Evolutionary conservation across 2,113 vertebrate genomes (phyloP).

Genomic region (Poeciliopsis retropinna): DNA sequence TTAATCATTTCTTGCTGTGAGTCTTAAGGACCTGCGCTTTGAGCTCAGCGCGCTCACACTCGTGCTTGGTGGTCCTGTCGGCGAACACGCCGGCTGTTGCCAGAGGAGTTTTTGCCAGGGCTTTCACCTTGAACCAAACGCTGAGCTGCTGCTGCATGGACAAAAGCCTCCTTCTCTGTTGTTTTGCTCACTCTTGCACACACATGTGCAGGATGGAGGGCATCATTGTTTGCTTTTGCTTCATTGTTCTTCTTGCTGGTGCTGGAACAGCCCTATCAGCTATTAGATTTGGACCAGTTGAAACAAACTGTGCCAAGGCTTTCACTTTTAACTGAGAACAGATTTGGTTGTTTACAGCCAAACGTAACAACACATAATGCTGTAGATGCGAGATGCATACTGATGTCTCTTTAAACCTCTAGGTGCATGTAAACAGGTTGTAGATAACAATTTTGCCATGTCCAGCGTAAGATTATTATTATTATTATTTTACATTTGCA

Average conservation of each 20-base stretch:
- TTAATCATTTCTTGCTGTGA: conserved; percentile 70
- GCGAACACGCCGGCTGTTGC: conserved; percentile 27
- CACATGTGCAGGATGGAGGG: conserved; percentile 10
- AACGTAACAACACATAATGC: conserved; percentile 40
- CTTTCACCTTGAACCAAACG: conserved; percentile 64
- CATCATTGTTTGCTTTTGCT: conserved; percentile 47
- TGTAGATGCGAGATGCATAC: conserved; percentile 7
- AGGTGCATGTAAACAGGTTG: conserved; percentile 6
- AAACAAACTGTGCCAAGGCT: conserved; percentile 47
- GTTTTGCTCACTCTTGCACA: conserved; percentile 12
- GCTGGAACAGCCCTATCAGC: conserved; percentile 47
- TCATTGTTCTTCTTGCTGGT: conserved; percentile 57
- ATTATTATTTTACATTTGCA: no score
- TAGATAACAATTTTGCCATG: conserved; percentile 3
- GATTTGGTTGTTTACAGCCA: conserved; percentile 36
- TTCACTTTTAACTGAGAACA: conserved; percentile 60
- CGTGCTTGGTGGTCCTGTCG: conserved; percentile 75
- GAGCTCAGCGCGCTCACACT: conserved; percentile 56
- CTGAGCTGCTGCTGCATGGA: conserved; percentile 41
- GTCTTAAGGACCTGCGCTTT: conserved; percentile 49
- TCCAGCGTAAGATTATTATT: background rate
- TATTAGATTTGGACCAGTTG: conserved; percentile 32
- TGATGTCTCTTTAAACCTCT: conserved; percentile 18
- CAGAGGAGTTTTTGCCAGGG: conserved; percentile 49
- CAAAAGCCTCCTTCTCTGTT: conserved; percentile 42